Conservation (phyloP, 2,113 vertebrate species). For the Galbula dea region DNA sequence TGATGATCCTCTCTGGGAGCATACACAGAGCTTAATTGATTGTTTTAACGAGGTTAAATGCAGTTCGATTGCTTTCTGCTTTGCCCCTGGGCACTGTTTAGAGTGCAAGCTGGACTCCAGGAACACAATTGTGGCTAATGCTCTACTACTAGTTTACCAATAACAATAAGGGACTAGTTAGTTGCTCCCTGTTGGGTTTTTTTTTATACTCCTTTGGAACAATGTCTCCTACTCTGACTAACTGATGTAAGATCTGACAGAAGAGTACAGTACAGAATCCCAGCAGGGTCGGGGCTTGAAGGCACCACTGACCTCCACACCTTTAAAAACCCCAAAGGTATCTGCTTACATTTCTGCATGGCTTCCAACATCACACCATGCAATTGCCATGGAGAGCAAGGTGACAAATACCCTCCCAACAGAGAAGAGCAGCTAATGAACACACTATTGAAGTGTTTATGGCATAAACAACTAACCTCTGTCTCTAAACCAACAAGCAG, state of each 20-base stretch:
- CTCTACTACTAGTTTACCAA: neutral
- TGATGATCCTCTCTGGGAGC: neutral
- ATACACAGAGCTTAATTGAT: neutral
- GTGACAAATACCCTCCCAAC: neutral
- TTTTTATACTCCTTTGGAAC: neutral
- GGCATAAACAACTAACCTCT: neutral
- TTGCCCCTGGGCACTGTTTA: neutral
- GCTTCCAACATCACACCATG: neutral
- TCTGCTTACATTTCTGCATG: neutral
- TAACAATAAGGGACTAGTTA: neutral
- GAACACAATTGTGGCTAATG: neutral
- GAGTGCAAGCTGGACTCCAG: neutral
- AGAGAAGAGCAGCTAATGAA: neutral
- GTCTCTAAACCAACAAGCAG: neutral
- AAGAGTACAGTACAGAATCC: neutral
- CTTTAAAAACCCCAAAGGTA: neutral
- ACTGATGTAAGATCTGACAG: neutral
- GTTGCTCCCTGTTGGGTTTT: neutral
- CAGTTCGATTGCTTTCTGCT: neutral
- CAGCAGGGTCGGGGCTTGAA: too few relatives aligned
- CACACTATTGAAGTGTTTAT: neutral
- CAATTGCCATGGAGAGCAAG: neutral
- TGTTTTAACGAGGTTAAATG: conserved; percentile 44
- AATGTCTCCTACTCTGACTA: neutral
- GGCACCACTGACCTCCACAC: neutral